phyloP scores from a whole-genome alignment of 2,888 invertebrate species.

The Lysandra bellargus region DNA sequence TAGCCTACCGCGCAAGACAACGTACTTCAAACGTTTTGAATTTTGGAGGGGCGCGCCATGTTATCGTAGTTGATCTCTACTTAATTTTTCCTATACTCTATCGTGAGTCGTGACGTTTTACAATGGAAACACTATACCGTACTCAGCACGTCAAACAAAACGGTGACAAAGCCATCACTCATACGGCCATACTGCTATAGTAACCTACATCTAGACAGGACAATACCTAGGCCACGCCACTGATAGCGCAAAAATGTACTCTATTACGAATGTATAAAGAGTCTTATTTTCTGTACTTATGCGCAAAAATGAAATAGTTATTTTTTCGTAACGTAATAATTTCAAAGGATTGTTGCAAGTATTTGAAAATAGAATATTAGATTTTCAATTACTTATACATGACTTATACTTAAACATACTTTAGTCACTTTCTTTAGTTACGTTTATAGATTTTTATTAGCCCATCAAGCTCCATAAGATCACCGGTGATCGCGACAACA shows the following conservation, averaged over 20 bases:
- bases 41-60: too few relatives aligned
- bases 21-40: too few relatives aligned
- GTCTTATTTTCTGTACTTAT: background rate
- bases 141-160: constrained; percentile 21
- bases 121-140: background rate
- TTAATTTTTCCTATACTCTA: too few relatives aligned
- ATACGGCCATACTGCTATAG: background rate
- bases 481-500: too few relatives aligned
- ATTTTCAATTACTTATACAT: background rate
- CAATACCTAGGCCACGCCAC: background rate
- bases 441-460: too few relatives aligned
- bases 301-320: background rate
- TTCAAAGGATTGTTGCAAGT: background rate
- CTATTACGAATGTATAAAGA: background rate
- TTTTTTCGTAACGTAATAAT: background rate
- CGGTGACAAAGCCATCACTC: constrained; percentile 22
- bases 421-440: background rate
- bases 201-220: constrained; percentile 9
- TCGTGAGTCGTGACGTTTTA: too few relatives aligned
- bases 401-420: background rate
- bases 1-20: too few relatives aligned
- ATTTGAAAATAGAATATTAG: background rate
- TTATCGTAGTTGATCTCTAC: too few relatives aligned
- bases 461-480: too few relatives aligned
- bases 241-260: background rate